These are phyloP conservation scores for Peromyscus aztecus DNA, from an alignment of 2,797 vertebrate species.

Conservation along the genomic window DNA sequence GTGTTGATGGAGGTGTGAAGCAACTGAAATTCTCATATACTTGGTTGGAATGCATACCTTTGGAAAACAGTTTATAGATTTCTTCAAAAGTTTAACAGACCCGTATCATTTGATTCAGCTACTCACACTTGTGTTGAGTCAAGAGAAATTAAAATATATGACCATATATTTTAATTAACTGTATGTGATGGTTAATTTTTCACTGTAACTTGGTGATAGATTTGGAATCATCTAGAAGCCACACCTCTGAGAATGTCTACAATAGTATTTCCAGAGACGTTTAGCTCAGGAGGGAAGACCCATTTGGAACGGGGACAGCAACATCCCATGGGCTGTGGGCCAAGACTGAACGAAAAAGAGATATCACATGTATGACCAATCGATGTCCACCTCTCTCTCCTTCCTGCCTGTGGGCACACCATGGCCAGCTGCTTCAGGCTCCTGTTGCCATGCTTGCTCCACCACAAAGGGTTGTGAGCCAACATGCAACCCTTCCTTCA, in stretches of 20 bases:
- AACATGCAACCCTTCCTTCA: background rate
- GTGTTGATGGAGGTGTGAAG: too few relatives aligned
- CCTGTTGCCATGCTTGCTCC: background rate
- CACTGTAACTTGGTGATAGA: background rate
- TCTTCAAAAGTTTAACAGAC: background rate
- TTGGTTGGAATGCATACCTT: background rate
- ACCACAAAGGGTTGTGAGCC: background rate
- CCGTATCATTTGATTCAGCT: background rate
- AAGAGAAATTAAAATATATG: background rate
- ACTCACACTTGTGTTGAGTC: background rate
- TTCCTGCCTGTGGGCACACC: background rate
- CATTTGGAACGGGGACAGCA: background rate
- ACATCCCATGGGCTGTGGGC: background rate
- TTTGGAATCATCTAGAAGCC: background rate
- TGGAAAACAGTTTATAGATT: background rate
- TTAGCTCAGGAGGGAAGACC: background rate
- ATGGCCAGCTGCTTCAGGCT: background rate
- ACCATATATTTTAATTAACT: background rate
- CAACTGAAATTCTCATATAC: background rate
- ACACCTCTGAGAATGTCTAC: background rate
- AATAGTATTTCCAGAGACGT: background rate
- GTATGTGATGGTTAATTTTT: background rate
- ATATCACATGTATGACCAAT: background rate
- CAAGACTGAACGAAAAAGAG: background rate
- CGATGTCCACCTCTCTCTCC: too few relatives aligned